Base-by-base conservation (phyloP, 2,113 vertebrate species). In the Cephalopholis sonnerati region DNA sequence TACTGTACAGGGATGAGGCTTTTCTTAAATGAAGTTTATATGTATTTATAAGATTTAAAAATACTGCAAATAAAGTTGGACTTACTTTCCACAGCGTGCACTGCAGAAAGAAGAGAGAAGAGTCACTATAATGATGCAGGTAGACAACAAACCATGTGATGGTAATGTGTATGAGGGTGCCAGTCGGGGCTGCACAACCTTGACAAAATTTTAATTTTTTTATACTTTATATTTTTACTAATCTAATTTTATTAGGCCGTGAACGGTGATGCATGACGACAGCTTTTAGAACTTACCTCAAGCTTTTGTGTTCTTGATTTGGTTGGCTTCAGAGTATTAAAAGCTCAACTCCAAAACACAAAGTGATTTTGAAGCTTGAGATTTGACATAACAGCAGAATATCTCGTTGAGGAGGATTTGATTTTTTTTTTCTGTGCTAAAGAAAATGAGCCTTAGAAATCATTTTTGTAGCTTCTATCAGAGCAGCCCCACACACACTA, bases 61-160 rank as follows among this genome's bases (percentile, higher is more conserved):
- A 62, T 81, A 85, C 87, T 74, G 69, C 88, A 88, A 89, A 94
- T 72, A 90, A 93, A 93, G 88, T 90, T 76, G 84, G 79, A 98
- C 96, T 97, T 98, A 98, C 97, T 98, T 96, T 98, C 97, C 96
- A 98, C 96, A 96, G 96, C 94, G 88, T 98, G 97, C 88, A 98
- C 97, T 98, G 96, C 96, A 96, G 96, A 97, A 96, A 95, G 94
- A 96, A 97, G 93, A 96, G 94, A 96, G 91, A 97, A 95, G 96
- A 93, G 95, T 95, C 96, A 96, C 94, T 82, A 79, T 76, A 41
- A 88, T 63, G 92, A 91, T 81, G 87, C 89, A 93, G 32, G 59
- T 12, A 90, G 64, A 93, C 83, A 93, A 83, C 84, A 90, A 90
- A 84, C 59, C 87, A 72, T 11, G 48, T 48, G 1, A 58, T n/a